These are phyloP conservation scores for Camponotus pennsylvanicus DNA, from an alignment of 1,140 invertebrate genomes.

Conservation along the genomic window DNA sequence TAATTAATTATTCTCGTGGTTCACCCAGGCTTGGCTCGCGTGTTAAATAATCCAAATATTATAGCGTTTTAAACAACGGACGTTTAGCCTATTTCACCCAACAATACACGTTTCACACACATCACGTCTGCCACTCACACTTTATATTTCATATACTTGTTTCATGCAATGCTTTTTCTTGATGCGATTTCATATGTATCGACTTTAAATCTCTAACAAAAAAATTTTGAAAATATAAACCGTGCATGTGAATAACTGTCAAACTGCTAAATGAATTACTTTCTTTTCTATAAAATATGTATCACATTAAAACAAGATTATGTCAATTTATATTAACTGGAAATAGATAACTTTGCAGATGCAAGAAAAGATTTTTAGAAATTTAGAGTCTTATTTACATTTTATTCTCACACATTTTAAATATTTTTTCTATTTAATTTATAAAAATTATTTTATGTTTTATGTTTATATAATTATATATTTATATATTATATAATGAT, in stretches of 20 bases:
- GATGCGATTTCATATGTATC: neutral
- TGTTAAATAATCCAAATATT: conserved; percentile 61
- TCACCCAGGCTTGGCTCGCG: conserved; percentile 18
- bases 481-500: neutral
- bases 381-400: neutral
- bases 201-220: neutral
- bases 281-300: conserved; percentile 4
- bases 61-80: conserved; percentile 4
- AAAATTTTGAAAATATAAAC: conserved; percentile 41
- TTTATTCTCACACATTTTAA: neutral
- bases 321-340: neutral
- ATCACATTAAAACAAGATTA: conserved; percentile 16
- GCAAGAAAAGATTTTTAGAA: neutral
- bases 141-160: conserved; percentile 29
- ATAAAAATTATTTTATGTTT: neutral
- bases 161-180: neutral
- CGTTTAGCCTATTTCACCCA: conserved; percentile 18
- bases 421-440: neutral
- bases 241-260: conserved; percentile 30
- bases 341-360: neutral
- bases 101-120: conserved; percentile 3
- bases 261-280: neutral
- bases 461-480: neutral
- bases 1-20: conserved; percentile 58
- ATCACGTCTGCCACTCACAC: conserved; percentile 30